Base-by-base conservation (phyloP, 2,888 invertebrate genomes). In the Drosophila heteroneura region DNA sequence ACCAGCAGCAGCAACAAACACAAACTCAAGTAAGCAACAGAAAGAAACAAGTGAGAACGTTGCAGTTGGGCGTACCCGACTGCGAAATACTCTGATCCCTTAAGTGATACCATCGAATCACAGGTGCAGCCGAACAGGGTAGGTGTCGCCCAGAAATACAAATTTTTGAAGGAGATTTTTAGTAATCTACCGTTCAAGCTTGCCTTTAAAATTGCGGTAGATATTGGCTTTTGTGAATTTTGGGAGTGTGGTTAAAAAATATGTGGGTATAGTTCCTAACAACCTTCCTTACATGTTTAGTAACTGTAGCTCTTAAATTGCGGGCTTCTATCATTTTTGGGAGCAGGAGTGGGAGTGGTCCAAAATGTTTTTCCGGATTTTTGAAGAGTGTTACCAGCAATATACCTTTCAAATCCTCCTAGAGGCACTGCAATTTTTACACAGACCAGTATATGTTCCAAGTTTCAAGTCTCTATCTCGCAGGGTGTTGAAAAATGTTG, bases 1-100 rank as follows among this genome's bases (percentile, higher is more conserved):
- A 37, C 1, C 35, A 67, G 28, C 63, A 49, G 14, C 63, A 41
- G 14, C 32, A 73, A 59, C 56, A 59, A 41, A 30, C 37, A 61
- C 28, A 51, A 65, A 54, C 47, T 41, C 33, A 57, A 30, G 39
- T 35, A 75, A 57, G 28, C 51, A 52, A 56, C 47, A 64, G n/a
- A 32, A 59, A 37, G 37, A 16, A 44, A 49, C 44, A 44, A 22
- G 22, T 44, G 22, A 22, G 59, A n/a, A 12, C 28, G 19, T 28
- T 5, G 2, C 12, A 12, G 22, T 19, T 6, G 52, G 6, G 12
- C 19, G 30, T 52, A 30, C 0, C 12, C 52, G 52, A n/a, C 30
- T n/a, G n/a, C 1, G 0, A 52, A 28, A 28, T 52, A 52, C 52
- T n/a, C 52, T 26, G 19, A 9, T 19, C 2, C 9, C 26, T 26